A percentile compares a stretch with the other conserved stretches of the same genome.
phyloP scores from a whole-genome alignment of 2,888 invertebrate genomes.

The Aspidapion aeneum region DNA sequence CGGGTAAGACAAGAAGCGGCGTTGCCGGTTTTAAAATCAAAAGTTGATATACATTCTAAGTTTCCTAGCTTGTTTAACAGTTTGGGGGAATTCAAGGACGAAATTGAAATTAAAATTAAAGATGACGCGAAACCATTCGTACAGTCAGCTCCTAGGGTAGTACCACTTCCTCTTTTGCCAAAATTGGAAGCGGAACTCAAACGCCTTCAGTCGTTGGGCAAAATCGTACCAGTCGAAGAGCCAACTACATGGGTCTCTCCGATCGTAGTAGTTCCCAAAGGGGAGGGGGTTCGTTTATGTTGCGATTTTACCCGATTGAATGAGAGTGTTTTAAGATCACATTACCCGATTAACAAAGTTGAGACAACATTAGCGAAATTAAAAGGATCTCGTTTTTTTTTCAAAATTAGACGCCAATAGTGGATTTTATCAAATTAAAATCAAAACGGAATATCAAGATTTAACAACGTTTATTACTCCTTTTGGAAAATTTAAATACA shows the following conservation, averaged over 20 bases:
- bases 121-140: constrained; percentile 9
- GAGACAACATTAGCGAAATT: constrained; percentile 27
- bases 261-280: constrained; percentile 19
- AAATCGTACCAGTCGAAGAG: constrained; percentile 18
- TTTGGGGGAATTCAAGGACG: constrained; percentile 3
- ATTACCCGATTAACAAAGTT: constrained; percentile 31
- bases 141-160: constrained; percentile 16
- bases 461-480: too few relatives aligned
- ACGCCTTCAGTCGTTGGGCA: constrained; percentile 7
- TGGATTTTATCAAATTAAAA: constrained; percentile 15
- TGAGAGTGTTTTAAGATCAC: constrained; percentile 22
- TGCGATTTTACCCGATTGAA: constrained; percentile 25
- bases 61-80: constrained; percentile 1
- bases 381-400: constrained; percentile 28
- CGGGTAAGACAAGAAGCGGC: too few relatives aligned
- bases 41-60: too few relatives aligned
- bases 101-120: constrained; percentile 12
- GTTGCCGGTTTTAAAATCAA: too few relatives aligned
- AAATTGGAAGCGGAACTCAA: constrained; percentile 17
- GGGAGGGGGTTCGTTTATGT: constrained; percentile 11
- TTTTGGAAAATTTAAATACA: constrained; percentile 14
- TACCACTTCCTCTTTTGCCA: constrained; percentile 17
- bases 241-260: constrained; percentile 20
- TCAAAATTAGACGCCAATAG: constrained; percentile 28
- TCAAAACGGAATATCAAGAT: constrained; percentile 6